phyloP scores from a whole-genome alignment of 23 tunicate species.

The Clavelina lepadiformis region DNA sequence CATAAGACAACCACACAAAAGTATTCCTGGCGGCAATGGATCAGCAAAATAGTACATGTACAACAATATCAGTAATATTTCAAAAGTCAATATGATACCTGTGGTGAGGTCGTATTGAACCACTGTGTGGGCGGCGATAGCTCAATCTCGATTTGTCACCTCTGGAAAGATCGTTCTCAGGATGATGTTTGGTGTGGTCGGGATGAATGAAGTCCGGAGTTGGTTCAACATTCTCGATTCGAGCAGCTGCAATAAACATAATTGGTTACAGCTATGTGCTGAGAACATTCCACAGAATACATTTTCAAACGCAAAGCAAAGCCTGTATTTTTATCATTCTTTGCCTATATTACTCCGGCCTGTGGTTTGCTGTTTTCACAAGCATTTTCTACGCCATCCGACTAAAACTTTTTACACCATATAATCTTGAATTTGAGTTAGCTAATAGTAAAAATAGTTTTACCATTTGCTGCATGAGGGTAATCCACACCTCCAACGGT shows the following conservation, averaged over 20 bases:
- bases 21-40: too few species aligned
- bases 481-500: slow-evolving; percentile 91
- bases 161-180: slow-evolving; percentile 20
- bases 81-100: slow-evolving; percentile 44
- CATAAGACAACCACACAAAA: too few species aligned
- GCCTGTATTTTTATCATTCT: too few species aligned
- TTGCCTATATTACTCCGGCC: too few species aligned
- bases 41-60: too few species aligned
- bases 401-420: too few species aligned
- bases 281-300: too few species aligned
- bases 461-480: slow-evolving; percentile 93
- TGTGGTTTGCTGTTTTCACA: too few species aligned
- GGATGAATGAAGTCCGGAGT: slow-evolving; percentile 52
- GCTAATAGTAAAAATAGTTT: too few species aligned
- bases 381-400: too few species aligned
- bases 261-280: background rate
- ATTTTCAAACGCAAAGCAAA: too few species aligned
- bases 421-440: too few species aligned
- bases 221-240: slow-evolving; percentile 86
- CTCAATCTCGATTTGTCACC: slow-evolving; percentile 33
- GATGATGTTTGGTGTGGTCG: slow-evolving; percentile 18
- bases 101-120: slow-evolving; percentile 76
- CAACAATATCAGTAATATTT: background rate
- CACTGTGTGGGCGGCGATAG: slow-evolving; percentile 60
- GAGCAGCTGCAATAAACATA: slow-evolving; percentile 64